Percentiles rank a stretch among this genome's conserved stretches.
These are phyloP conservation scores for Cepaea nemoralis DNA, from an alignment of 1,140 invertebrate genomes.

Conservation along the genomic window DNA sequence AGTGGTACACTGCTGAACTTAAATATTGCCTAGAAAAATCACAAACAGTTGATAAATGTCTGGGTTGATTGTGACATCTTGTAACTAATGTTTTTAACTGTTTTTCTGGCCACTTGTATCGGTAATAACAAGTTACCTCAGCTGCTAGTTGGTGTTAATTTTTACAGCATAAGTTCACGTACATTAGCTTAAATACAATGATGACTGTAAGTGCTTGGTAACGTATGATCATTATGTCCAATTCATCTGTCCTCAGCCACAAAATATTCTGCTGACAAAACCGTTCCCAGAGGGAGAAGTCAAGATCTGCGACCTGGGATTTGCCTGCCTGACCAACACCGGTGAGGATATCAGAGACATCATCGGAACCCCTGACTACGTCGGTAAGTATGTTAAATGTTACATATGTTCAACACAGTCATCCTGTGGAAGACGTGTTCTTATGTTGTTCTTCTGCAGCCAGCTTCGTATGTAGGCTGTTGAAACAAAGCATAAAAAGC, in stretches of 20 bases:
- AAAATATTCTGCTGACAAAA: slow-evolving; percentile 90
- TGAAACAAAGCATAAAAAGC: background rate
- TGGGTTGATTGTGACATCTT: too few relatives aligned
- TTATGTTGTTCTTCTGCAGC: background rate
- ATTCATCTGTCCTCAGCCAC: slow-evolving; percentile 78
- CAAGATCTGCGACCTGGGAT: slow-evolving; percentile 95
- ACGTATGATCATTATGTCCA: background rate
- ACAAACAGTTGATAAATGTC: too few relatives aligned
- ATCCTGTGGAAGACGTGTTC: too few relatives aligned
- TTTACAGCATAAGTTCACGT: too few relatives aligned
- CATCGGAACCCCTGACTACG: slow-evolving; percentile 93
- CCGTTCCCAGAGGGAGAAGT: slow-evolving; percentile 82
- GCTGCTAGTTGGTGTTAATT: too few relatives aligned
- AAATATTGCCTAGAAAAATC: too few relatives aligned
- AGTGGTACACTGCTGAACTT: too few relatives aligned
- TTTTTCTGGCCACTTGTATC: too few relatives aligned
- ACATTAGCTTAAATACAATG: too few relatives aligned
- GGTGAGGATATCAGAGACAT: slow-evolving; percentile 93
- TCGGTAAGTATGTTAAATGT: slow-evolving; percentile 76
- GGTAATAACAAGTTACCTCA: too few relatives aligned
- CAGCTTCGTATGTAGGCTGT: background rate
- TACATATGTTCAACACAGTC: background rate
- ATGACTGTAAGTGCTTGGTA: too few relatives aligned
- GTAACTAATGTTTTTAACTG: too few relatives aligned
- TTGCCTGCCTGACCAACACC: slow-evolving; percentile 88